phyloP scores from a whole-genome alignment of 2,797 vertebrate genomes.

The Notoglanidium macrostoma region DNA sequence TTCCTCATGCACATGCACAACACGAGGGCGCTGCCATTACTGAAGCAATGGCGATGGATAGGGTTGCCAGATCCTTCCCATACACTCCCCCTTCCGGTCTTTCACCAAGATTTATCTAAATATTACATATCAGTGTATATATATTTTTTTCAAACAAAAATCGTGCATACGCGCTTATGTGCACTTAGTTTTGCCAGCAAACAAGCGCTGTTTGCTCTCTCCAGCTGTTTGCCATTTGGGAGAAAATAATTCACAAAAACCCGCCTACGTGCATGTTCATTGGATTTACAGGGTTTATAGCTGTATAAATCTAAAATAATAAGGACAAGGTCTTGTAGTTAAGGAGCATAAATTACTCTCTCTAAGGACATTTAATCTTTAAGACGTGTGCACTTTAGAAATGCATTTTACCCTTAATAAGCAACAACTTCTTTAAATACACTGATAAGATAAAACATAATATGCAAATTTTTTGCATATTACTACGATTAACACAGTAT shows the following conservation, averaged over 20 bases:
- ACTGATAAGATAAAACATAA: background rate
- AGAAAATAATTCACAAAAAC: background rate
- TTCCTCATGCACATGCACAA: slow-evolving; percentile 15
- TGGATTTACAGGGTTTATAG: background rate
- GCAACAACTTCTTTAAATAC: background rate
- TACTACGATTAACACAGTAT: too few species aligned
- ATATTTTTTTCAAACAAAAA: background rate
- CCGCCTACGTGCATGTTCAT: background rate
- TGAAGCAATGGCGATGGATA: slow-evolving; percentile 39
- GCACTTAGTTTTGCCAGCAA: background rate
- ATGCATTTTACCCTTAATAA: background rate
- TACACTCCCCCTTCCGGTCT: background rate
- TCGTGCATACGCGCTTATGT: background rate
- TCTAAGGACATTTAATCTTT: background rate
- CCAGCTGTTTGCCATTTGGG: background rate
- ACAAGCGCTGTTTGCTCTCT: background rate
- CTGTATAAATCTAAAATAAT: background rate
- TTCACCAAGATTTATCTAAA: background rate
- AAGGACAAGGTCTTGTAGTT: background rate
- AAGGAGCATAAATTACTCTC: background rate
- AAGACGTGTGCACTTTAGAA: background rate
- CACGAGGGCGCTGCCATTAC: slow-evolving; percentile 75
- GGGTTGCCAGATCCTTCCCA: slow-evolving; percentile 6
- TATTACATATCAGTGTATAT: background rate
- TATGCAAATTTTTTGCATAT: too few species aligned